These are phyloP conservation scores for Panopea generosa DNA, from an alignment of 2,888 invertebrate genomes.

Conservation along the genomic window DNA sequence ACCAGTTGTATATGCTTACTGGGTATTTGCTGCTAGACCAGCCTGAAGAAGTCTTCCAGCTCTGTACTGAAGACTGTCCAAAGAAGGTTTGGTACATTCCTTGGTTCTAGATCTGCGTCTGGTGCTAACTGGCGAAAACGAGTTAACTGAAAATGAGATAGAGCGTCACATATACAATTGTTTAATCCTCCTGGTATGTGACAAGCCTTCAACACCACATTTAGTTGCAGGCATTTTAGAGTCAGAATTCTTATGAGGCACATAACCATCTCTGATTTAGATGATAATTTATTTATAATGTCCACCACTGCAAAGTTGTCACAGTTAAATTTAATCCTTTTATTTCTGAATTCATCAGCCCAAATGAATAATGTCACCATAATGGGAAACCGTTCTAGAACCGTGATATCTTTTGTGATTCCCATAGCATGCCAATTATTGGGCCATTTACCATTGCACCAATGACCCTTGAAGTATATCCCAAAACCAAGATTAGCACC, in stretches of 20 bases:
- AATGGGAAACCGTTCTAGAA: slow-evolving; percentile 21
- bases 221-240: neutral
- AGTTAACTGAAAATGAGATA: slow-evolving; percentile 5
- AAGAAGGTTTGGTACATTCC: neutral
- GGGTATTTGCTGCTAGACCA: neutral
- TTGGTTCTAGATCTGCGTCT: neutral
- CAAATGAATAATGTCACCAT: slow-evolving; percentile 19
- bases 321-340: slow-evolving; percentile 20
- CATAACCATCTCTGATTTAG: slow-evolving; percentile 8
- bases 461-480: slow-evolving; percentile 19
- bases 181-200: neutral
- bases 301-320: slow-evolving; percentile 21
- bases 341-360: slow-evolving; percentile 2
- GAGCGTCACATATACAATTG: neutral
- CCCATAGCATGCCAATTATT: slow-evolving; percentile 1
- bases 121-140: slow-evolving; percentile 2
- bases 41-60: neutral
- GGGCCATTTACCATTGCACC: slow-evolving; percentile 17
- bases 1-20: no score
- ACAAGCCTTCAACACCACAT: neutral
- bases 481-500: slow-evolving; percentile 28
- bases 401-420: slow-evolving; percentile 22
- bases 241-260: neutral
- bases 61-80: slow-evolving; percentile 1
- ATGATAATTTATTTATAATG: slow-evolving; percentile 11